Evolutionary conservation across 2,888 invertebrate genomes (phyloP), one percentile per base, ranked within the genome.

Genomic region (Hirtodrosophila duncani): DNA sequence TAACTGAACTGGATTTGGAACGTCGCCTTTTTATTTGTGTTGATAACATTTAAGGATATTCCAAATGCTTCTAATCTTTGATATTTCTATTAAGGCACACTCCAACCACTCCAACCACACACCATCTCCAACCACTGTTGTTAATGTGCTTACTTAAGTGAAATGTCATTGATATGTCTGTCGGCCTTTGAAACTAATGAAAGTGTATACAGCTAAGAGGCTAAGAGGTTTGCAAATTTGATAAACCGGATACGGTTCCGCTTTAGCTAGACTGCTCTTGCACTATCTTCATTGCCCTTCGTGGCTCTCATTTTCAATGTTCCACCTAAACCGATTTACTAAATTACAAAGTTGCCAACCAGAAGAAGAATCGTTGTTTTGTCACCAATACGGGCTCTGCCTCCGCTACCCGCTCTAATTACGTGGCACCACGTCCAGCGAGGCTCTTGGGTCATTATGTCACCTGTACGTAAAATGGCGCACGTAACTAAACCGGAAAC

Each of bases 401-500:
- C 14, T 2, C 23, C 21, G 7, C 20, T 6, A 8, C 21, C 17
- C 11, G 8, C 67, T 66, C 71, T 71, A 79, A 71, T 71, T 71
- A 75, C 63, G 63, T 68, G 43, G 49, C 5, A 41, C 60, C 62
- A 62, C 60, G 62, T 66, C 23, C 63, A 30, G 44, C 48, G 59
- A 44, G 34, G 38, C 24, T 34, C 30, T 30, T 57, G 62, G 69
- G 81, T 72, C 78, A 80, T 74, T 74, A 74, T 74, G 74, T 66
- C 81, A 80, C 74, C 74, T 74, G 63, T 63, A 56, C 81, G 65
- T 80, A 74, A 70, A 74, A 74, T 77, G 74, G 58, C 65, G 59
- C 74, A 80, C 69, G 74, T 80, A 77, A n/a, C n/a, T n/a, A n/a
- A 77, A 49, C 78, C 74, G 74, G 74, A 74, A 75, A 60, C 69